These are phyloP conservation scores for Saiga tatarica DNA, from an alignment of 2,113 vertebrate genomes.

Conservation along the genomic window DNA sequence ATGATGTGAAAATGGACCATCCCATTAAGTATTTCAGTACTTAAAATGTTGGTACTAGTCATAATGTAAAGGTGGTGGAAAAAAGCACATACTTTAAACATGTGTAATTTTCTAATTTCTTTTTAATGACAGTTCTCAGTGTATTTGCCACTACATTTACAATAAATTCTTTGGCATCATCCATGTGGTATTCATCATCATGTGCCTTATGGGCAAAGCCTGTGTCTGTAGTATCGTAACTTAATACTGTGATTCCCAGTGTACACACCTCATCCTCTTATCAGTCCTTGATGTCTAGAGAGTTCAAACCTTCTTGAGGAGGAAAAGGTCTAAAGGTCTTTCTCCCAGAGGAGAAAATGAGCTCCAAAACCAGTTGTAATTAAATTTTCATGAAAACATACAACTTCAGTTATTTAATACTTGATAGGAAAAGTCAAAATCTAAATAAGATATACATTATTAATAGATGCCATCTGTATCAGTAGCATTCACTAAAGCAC, in stretches of 20 bases:
- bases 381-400: background rate
- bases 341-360: background rate
- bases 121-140: conserved; percentile 55
- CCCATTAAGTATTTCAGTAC: conserved; percentile 53
- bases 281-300: background rate
- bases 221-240: background rate
- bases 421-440: background rate
- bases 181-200: conserved; percentile 16
- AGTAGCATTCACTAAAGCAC: background rate
- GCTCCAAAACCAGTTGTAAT: background rate
- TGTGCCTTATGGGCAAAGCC: background rate
- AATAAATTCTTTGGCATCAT: conserved; percentile 75
- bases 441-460: background rate
- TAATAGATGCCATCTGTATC: background rate
- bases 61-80: background rate
- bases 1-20: background rate
- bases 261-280: background rate
- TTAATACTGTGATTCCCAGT: background rate
- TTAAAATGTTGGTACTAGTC: conserved; percentile 48
- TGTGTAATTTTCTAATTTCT: conserved; percentile 62
- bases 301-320: background rate
- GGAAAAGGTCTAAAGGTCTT: background rate
- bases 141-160: conserved; percentile 70
- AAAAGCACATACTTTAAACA: conserved; percentile 72
- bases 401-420: background rate